These are phyloP conservation scores for Puntigrus tetrazona DNA, from an alignment of 2,113 vertebrate genomes.

Conservation along the genomic window DNA sequence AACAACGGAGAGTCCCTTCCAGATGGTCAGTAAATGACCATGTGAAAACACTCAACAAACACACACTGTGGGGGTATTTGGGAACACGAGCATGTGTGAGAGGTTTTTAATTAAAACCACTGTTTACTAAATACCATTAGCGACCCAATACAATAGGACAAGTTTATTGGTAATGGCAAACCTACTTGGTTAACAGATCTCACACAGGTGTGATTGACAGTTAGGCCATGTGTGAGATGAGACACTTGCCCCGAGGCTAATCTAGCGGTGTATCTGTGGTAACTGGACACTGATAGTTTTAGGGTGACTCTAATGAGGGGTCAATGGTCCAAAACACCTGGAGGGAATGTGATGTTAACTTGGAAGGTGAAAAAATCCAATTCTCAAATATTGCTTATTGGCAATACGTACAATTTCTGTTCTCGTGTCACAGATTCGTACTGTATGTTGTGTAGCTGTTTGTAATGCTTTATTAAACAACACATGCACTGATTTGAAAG, in stretches of 20 bases:
- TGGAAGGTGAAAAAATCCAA: neutral
- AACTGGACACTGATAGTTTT: conserved; percentile 34
- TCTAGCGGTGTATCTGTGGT: neutral
- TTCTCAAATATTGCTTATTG: neutral
- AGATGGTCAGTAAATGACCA: conserved; percentile 50
- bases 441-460: neutral
- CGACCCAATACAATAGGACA: conserved; percentile 62
- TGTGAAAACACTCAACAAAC: conserved; percentile 39
- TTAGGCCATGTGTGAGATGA: conserved; percentile 33
- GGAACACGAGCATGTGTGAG: conserved; percentile 69
- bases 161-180: conserved; percentile 60
- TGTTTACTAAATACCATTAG: conserved; percentile 64
- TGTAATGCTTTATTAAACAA: neutral
- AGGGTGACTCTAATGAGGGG: conserved; percentile 34
- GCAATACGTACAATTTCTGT: too few relatives aligned
- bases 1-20: conserved; percentile 38
- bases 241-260: neutral
- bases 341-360: neutral
- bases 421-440: neutral
- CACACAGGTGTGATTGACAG: conserved; percentile 60
- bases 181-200: conserved; percentile 65
- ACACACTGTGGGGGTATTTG: conserved; percentile 32
- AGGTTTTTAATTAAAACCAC: conserved; percentile 71
- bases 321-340: conserved; percentile 1
- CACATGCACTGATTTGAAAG: too few relatives aligned